Conservation (phyloP, 2,113 vertebrate genomes). For the Engystomops pustulosus region DNA sequence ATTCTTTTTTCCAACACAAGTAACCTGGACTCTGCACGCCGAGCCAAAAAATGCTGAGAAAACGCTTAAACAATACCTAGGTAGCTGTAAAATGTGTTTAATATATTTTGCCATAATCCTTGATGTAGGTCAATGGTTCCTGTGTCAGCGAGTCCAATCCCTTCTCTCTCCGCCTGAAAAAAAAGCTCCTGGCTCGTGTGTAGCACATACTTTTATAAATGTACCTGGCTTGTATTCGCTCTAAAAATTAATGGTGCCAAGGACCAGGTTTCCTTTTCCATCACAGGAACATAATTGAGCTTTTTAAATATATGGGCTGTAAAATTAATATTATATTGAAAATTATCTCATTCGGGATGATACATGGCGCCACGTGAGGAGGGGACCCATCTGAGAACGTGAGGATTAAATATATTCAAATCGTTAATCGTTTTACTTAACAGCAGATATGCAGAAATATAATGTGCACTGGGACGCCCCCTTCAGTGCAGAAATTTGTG, state of each 20-base stretch:
- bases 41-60: conserved; percentile 33
- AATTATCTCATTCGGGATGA: conserved; percentile 3
- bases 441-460: background rate
- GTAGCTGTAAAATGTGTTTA: conserved; percentile 58
- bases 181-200: conserved; percentile 23
- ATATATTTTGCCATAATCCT: conserved; percentile 57
- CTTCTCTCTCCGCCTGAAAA: conserved; percentile 21
- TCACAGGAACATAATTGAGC: conserved; percentile 42
- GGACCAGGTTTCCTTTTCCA: conserved; percentile 46
- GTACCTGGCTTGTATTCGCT: conserved; percentile 37
- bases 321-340: conserved; percentile 47
- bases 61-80: conserved; percentile 49
- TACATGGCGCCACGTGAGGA: background rate
- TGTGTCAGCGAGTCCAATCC: conserved; percentile 49
- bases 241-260: conserved; percentile 49
- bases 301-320: conserved; percentile 37
- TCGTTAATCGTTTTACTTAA: no score
- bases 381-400: background rate
- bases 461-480: no score
- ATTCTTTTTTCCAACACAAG: conserved; percentile 43
- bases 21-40: conserved; percentile 27
- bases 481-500: no score
- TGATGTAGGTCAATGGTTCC: conserved; percentile 53
- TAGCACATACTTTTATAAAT: conserved; percentile 37
- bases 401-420: no score